Base-by-base conservation (phyloP, 2,113 vertebrate species). In the Zosterops pallidus region DNA sequence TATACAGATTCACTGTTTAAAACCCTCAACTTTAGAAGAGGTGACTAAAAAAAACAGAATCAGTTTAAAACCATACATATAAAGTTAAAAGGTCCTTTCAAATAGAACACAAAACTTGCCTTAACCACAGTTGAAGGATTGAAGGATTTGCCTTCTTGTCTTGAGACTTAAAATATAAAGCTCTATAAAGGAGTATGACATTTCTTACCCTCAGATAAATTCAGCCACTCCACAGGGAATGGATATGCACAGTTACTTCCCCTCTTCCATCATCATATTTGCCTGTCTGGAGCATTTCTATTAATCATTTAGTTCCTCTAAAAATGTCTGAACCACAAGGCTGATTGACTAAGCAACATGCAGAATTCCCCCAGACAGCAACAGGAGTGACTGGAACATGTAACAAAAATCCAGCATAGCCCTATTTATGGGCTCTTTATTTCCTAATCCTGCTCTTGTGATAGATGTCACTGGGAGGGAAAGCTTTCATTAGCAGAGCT, bases 391-490 rank as follows among this genome's bases (percentile, higher is more conserved):
- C 46, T 50, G 63, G 50, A 92, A 72, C 6, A 52, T 2, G 0
- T 3, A 29, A 77, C 22, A 71, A n/a, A 74, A 72, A 57, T 49
- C 55, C 81, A 85, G 12, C 2, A 49, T n/a, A 55, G 35, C 7
- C 6, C 47, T 35, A 47, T 85, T 82, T 88, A 53, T 44, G 85
- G 77, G 22, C 24, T 71, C 29, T 23, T 31, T 42, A 10, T 20
- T 68, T 84, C 53, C 57, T 69, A 41, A 56, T 76, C 16, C 53
- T 72, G 35, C 46, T 68, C 11, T 23, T 31, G 35, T 60, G 10
- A 17, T n/a, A 0, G 0, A 14, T 41, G 50, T 25, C 4, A 3
- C 50, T 22, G 12, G 12, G 8, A 69, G 14, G 14, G 7, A 15
- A 75, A 88, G 44, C 13, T 89, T 82, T 57, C 50, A 37, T 31